Evolutionary conservation across 2,113 vertebrate genomes (phyloP).

Genomic region (Urocitellus parryii): DNA sequence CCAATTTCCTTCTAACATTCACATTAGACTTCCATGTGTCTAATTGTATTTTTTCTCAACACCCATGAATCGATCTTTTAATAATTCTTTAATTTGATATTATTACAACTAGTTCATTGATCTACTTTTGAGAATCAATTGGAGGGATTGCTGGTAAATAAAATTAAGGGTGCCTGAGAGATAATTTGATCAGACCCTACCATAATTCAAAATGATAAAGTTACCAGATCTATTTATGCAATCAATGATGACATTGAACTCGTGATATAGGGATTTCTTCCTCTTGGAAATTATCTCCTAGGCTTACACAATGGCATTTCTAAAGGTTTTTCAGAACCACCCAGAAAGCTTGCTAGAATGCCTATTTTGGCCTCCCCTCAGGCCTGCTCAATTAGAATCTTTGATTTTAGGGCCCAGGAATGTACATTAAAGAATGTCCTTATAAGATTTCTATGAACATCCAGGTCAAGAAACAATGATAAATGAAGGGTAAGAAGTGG

Average conservation of each 20-base stretch:
- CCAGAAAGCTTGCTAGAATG: background rate
- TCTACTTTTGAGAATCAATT: constrained; percentile 8
- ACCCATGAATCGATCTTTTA: constrained; percentile 5
- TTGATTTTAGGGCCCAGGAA: background rate
- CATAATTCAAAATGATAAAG: background rate
- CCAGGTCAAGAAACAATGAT: background rate
- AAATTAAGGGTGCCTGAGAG: background rate
- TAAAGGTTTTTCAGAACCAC: background rate
- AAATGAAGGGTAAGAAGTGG: background rate
- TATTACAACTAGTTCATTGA: background rate
- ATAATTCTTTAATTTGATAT: background rate
- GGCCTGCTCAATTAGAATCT: background rate
- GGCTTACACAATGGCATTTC: background rate
- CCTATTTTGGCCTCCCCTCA: background rate
- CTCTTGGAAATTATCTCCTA: background rate
- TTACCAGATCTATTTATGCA: background rate
- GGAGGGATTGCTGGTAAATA: background rate
- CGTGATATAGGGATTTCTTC: background rate
- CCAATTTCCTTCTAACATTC: background rate
- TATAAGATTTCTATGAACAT: background rate
- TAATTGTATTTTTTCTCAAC: constrained; percentile 5
- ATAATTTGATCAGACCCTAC: background rate
- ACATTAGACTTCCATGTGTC: background rate
- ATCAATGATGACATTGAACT: background rate
- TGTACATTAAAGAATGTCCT: background rate